Percentiles rank a stretch among this genome's conserved stretches.
phyloP scores from a whole-genome alignment of 2,888 invertebrate species.

The Drosophila meridionalis region DNA sequence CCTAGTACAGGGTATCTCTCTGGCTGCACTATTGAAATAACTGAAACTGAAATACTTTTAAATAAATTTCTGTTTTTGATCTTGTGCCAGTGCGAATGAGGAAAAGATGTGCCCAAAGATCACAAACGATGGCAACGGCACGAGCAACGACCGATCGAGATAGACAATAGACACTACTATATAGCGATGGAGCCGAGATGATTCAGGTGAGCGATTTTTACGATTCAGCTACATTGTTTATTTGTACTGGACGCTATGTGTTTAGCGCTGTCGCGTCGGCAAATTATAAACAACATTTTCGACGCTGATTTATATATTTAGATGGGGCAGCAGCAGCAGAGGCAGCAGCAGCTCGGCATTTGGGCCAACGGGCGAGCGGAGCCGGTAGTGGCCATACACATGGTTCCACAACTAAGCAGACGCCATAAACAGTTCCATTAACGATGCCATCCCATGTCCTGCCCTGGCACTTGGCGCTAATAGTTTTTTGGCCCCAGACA shows the following conservation, averaged over 20 bases:
- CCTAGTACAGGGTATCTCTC: not conserved
- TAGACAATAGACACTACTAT: not conserved
- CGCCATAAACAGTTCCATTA: constrained; percentile 44
- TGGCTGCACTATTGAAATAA: not conserved
- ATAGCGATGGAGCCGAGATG: constrained; percentile 9
- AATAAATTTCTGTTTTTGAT: constrained; percentile 1
- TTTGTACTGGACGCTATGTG: constrained; percentile 48
- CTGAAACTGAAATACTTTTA: not conserved
- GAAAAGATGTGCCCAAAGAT: constrained; percentile 16
- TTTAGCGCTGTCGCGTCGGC: constrained; percentile 69
- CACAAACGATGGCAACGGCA: constrained; percentile 3
- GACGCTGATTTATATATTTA: constrained; percentile 26
- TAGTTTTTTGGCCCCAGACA: constrained; percentile 39
- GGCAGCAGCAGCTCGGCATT: not conserved
- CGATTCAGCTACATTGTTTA: constrained; percentile 60
- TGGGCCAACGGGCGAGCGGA: not conserved
- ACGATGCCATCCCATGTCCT: not conserved
- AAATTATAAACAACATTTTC: constrained; percentile 65
- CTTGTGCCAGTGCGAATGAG: constrained; percentile 7
- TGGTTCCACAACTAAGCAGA: constrained; percentile 35
- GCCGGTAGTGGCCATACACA: constrained; percentile 9
- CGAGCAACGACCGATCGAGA: constrained; percentile 13
- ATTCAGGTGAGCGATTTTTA: constrained; percentile 59
- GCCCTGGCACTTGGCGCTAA: constrained; percentile 29
- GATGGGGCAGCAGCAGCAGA: not conserved